phyloP scores from a whole-genome alignment of 1,140 invertebrate genomes.

The Brachionus calyciflorus region DNA sequence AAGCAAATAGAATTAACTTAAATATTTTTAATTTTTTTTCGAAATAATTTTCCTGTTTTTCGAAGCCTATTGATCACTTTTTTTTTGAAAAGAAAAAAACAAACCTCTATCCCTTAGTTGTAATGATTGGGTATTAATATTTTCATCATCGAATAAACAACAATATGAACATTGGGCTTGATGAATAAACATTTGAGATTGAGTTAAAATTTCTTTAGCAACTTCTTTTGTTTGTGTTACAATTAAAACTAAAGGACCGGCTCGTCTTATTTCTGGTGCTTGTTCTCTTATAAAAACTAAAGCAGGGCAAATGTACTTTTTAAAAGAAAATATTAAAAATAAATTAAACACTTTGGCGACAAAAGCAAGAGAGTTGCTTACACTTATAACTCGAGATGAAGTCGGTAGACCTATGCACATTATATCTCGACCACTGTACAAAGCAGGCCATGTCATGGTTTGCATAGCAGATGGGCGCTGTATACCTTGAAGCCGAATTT shows the following conservation, averaged over 20 bases:
- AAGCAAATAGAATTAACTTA: no score
- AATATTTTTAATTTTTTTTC: no score
- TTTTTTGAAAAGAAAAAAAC: not conserved
- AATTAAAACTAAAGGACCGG: constrained; percentile 25
- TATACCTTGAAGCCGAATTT: constrained; percentile 30
- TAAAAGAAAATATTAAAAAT: not conserved
- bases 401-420: constrained; percentile 45
- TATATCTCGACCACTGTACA: constrained; percentile 11
- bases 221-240: constrained; percentile 44
- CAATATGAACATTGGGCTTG: constrained; percentile 35
- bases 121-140: constrained; percentile 35
- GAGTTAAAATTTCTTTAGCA: constrained; percentile 43
- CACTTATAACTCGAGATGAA: constrained; percentile 20
- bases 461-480: constrained; percentile 29
- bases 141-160: constrained; percentile 41
- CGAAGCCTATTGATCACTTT: no score
- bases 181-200: constrained; percentile 43
- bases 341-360: not conserved
- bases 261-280: constrained; percentile 8
- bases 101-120: constrained; percentile 13
- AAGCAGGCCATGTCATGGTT: constrained; percentile 38
- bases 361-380: not conserved
- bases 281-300: constrained; percentile 29
- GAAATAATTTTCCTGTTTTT: no score
- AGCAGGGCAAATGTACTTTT: constrained; percentile 36